These are phyloP conservation scores for Leptinotarsa tumamoca DNA, from an alignment of 2,888 invertebrate species.

Conservation along the genomic window DNA sequence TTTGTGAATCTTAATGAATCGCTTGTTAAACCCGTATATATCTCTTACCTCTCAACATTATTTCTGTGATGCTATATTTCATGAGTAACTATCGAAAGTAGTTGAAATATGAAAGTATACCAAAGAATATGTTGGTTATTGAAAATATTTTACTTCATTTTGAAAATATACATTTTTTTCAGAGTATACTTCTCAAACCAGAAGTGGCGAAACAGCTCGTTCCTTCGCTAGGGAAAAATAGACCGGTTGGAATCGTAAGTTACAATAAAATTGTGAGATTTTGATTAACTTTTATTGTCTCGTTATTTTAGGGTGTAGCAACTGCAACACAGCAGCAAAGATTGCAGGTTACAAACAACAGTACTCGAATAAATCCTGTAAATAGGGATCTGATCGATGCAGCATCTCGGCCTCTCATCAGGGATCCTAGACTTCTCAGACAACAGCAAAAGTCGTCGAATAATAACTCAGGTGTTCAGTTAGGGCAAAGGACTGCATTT, in stretches of 20 bases:
- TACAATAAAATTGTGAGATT: neutral
- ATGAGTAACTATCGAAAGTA: no score
- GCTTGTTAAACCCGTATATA: no score
- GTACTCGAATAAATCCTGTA: slow-evolving; percentile 70
- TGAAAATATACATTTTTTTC: slow-evolving; percentile 38
- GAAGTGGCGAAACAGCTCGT: slow-evolving; percentile 64
- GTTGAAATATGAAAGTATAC: no score
- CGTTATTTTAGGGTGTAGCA: slow-evolving; percentile 43
- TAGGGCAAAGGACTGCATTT: slow-evolving; percentile 60
- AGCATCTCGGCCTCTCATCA: slow-evolving; percentile 55
- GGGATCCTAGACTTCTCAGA: slow-evolving; percentile 63
- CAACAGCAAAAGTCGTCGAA: slow-evolving; percentile 55
- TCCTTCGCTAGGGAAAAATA: slow-evolving; percentile 46
- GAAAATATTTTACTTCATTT: neutral
- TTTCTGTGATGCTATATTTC: no score
- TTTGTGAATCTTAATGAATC: no score
- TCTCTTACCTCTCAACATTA: no score
- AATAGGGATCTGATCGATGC: slow-evolving; percentile 63
- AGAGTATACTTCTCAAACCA: slow-evolving; percentile 64
- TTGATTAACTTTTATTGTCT: neutral
- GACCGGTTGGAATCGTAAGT: slow-evolving; percentile 47
- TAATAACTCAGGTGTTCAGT: slow-evolving; percentile 54
- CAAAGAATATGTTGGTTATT: neutral
- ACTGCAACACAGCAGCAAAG: slow-evolving; percentile 42
- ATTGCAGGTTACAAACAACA: slow-evolving; percentile 47